Base-by-base conservation (phyloP, 2,888 invertebrate species). In the Erynnis tages region DNA sequence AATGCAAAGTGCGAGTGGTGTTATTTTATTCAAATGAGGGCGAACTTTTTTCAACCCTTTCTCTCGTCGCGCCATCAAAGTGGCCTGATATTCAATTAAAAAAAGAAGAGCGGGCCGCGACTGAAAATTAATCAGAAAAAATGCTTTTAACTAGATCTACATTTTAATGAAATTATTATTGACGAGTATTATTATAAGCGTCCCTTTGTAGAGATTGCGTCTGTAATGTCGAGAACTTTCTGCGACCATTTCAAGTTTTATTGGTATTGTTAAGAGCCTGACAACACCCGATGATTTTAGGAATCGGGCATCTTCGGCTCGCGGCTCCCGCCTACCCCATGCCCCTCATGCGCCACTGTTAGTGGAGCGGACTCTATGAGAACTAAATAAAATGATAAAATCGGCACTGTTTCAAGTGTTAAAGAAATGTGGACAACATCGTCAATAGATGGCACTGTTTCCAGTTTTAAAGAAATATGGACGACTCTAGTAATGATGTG, bases 121-220 rank as follows among this genome's bases (percentile, higher is more conserved):
- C 87, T 88, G 87, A 83, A 89, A 89, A 88, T 89, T 88, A 88
- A 88, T 88, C 87, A 88, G 86, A 88, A 89, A 89, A 89, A 89
- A 89, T 88, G 89, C 88, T 89, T 89, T 89, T 88, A 89, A 88
- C 89, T 88, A 88, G 85, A 89, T 89, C 88, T 89, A 89, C 89
- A 89, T 89, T 88, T 89, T 88, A 86, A 89, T 88, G 88, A 88
- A 89, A 89, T 89, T 88, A 89, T 89, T 89, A 89, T 88, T 88
- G 88, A 88, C 86, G 80, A 84, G 81, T 79, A 84, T 89, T 85
- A 85, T 79, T 63, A 81, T 81, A 82, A 83, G 82, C 79, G 79
- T 76, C 73, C 73, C 70, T 73, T 82, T 78, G 80, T 73, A 54
- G 69, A 71, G 84, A 85, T 86, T 85, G 79, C 71, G 76, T 74